Conservation (phyloP, 2,888 invertebrate species). For the Cantharis nigra region DNA sequence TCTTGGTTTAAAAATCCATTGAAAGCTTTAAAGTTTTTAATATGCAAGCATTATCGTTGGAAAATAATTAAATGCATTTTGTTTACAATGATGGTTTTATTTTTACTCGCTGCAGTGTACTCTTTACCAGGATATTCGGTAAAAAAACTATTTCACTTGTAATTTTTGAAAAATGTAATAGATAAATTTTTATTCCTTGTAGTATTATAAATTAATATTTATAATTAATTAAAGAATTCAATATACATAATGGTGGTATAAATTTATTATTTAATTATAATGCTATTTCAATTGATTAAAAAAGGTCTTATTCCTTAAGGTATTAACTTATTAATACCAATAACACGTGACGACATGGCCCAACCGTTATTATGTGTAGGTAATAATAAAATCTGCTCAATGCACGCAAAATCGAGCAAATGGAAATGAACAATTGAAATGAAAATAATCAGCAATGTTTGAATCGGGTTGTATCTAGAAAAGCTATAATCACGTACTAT, state of each 20-base stretch:
- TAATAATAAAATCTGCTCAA: neutral
- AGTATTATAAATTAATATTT: neutral
- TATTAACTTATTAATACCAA: neutral
- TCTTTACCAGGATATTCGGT: constrained; percentile 59
- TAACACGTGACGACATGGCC: neutral
- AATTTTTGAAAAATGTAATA: neutral
- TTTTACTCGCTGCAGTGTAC: constrained; percentile 54
- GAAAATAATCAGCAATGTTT: neutral
- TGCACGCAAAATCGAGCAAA: neutral
- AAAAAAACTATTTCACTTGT: constrained; percentile 54
- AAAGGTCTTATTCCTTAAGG: neutral
- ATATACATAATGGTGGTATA: neutral
- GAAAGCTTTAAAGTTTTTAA: constrained; percentile 54
- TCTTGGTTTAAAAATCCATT: constrained; percentile 63
- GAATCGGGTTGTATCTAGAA: neutral
- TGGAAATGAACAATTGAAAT: neutral
- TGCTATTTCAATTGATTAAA: neutral
- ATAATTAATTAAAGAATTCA: neutral
- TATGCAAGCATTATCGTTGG: constrained; percentile 54
- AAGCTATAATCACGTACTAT: neutral
- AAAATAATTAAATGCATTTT: constrained; percentile 50
- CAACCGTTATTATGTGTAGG: neutral
- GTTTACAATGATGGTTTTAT: constrained; percentile 46
- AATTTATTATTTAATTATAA: neutral
- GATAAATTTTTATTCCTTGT: neutral